Evolutionary conservation across 2,888 invertebrate species (phyloP).

Genomic region (Aspidapion aeneum): DNA sequence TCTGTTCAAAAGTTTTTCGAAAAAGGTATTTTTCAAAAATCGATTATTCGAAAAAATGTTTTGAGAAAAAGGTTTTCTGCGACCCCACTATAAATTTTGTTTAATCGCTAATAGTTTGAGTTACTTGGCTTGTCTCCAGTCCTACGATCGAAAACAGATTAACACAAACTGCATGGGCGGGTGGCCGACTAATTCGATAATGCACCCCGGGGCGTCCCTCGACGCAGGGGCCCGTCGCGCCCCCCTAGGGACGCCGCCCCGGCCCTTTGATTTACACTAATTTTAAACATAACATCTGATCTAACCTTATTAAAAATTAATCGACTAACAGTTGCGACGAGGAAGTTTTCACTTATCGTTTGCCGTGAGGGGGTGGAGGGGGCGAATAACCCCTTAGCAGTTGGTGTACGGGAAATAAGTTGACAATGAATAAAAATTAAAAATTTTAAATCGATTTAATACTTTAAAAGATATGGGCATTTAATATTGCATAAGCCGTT

Average conservation of each 20-base stretch:
- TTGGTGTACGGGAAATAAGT: neutral
- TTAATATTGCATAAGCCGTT: too few relatives aligned
- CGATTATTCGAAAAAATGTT: too few relatives aligned
- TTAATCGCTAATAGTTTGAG: too few relatives aligned
- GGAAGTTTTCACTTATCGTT: neutral
- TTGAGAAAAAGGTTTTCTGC: too few relatives aligned
- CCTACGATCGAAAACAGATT: slow-evolving; percentile 52
- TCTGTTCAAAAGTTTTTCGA: too few relatives aligned
- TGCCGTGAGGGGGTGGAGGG: neutral
- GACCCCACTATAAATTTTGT: too few relatives aligned
- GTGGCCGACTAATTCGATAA: slow-evolving; percentile 52
- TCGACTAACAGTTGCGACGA: slow-evolving; percentile 39
- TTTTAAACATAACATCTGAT: slow-evolving; percentile 51
- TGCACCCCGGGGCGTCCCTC: slow-evolving; percentile 43
- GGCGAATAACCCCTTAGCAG: neutral
- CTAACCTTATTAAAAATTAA: slow-evolving; percentile 50
- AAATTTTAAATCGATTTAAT: too few relatives aligned
- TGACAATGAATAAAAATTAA: too few relatives aligned
- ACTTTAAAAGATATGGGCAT: neutral
- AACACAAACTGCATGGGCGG: slow-evolving; percentile 46
- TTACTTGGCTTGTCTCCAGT: too few relatives aligned
- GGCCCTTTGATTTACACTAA: slow-evolving; percentile 52
- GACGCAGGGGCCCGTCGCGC: slow-evolving; percentile 24
- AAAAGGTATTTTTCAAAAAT: too few relatives aligned
- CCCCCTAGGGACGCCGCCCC: slow-evolving; percentile 40